Evolutionary conservation across 2,888 invertebrate species (phyloP), one percentile per base, ranked within the genome.

Genomic region (Aphidoletes aphidimyza): DNA sequence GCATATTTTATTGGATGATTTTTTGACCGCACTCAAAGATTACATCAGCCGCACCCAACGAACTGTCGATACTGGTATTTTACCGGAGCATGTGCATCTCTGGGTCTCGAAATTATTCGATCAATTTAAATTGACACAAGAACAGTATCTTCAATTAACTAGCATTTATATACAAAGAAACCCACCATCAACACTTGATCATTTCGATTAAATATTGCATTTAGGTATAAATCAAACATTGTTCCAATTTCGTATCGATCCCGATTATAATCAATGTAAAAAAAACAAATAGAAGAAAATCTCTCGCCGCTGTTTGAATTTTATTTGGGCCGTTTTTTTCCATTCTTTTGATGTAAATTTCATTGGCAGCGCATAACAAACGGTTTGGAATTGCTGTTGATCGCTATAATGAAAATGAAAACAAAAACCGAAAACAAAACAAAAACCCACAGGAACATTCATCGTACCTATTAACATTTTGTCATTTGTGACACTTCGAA

Each of bases 91-190:
- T 14, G 30, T 69, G 37, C 37, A 81, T 81, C 6, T 37, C 0
- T 81, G 81, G 81, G 30, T 81, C 17, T 36, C 81, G n/a, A 81
- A 81, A n/a, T n/a, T 81, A 17, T 81, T 81, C 9, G 37, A 37
- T 36, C 81, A 37, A 37, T 81, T 81, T 11, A 81, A 81, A 81
- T 6, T 81, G 2, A 81, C 81, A n/a, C 81, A 37, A 0, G 81
- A 81, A 81, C 81, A 81, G n/a, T 81, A 37, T 81, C 37, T 81
- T 37, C 37, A 36, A 37, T 22, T 81, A 37, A 81, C 81, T 2
- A 19, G 37, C 81, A 37, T 81, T 36, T 81, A 37, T 17, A 37
- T 81, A 81, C 81, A 81, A 37, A 81, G n/a, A 37, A 81, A 81
- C 37, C 81, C 81, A 81, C 37, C 81, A 81, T n/a, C 81, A 11